A percentile compares a stretch with the other conserved stretches of the same genome.
Conservation (phyloP, 2,888 invertebrate species). For the Ametastegia equiseti region DNA sequence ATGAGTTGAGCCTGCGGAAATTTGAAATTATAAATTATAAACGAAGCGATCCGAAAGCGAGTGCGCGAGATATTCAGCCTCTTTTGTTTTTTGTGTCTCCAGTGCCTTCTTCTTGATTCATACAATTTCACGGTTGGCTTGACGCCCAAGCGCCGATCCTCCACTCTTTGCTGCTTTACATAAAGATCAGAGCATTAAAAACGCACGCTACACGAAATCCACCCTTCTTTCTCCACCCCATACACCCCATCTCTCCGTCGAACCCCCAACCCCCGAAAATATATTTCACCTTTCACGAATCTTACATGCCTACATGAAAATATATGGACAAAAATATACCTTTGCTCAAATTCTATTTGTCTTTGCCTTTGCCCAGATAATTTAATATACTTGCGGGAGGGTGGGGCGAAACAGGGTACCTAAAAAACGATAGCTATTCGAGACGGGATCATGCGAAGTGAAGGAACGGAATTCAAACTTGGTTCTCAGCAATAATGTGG, state of each 20-base stretch:
- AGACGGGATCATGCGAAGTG: too few relatives aligned
- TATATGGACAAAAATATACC: conserved; percentile 51
- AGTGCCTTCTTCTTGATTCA: conserved; percentile 70
- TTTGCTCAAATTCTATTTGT: conserved; percentile 66
- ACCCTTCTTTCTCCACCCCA: conserved; percentile 58
- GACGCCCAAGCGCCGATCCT: conserved; percentile 63
- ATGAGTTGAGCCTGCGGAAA: conserved; percentile 60
- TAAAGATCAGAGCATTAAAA: conserved; percentile 76
- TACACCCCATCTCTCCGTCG: conserved; percentile 49
- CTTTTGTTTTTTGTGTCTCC: conserved; percentile 63
- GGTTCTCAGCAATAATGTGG: too few relatives aligned
- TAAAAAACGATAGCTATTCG: background rate
- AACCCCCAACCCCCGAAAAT: conserved; percentile 48
- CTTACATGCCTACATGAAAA: background rate
- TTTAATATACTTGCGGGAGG: conserved; percentile 18
- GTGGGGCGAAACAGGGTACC: background rate
- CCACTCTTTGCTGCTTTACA: conserved; percentile 68
- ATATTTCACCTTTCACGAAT: conserved; percentile 20
- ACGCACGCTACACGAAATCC: conserved; percentile 71
- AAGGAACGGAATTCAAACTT: too few relatives aligned
- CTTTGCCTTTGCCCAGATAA: conserved; percentile 32
- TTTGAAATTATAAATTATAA: conserved; percentile 67
- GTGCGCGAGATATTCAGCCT: conserved; percentile 55
- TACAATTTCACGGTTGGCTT: conserved; percentile 76
- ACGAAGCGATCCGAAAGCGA: conserved; percentile 56